phyloP scores from a whole-genome alignment of 1,140 invertebrate species.

The Apis dorsata region DNA sequence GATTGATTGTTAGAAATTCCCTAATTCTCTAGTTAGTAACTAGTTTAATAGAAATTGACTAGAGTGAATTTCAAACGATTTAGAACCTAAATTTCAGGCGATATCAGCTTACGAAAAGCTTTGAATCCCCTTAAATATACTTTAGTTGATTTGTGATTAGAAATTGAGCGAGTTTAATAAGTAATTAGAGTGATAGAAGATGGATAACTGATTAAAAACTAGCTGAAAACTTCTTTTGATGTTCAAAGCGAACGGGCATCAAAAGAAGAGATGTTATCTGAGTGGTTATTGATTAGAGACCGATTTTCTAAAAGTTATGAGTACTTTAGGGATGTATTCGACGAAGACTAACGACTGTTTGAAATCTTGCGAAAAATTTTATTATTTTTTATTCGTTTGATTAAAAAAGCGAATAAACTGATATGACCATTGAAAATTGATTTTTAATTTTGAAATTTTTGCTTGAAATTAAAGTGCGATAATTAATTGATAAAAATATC shows the following conservation, averaged over 20 bases:
- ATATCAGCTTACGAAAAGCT: not conserved
- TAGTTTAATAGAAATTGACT: not conserved
- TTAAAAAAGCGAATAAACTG: no score
- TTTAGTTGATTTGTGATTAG: no score
- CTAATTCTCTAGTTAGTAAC: not conserved
- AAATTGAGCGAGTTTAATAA: no score
- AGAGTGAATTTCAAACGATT: not conserved
- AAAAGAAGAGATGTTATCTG: not conserved
- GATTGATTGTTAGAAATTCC: not conserved
- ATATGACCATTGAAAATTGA: not conserved
- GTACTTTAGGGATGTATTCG: not conserved
- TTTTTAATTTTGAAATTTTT: not conserved
- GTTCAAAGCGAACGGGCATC: no score
- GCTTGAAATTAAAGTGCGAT: not conserved
- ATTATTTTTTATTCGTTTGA: not conserved
- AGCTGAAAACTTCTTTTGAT: no score
- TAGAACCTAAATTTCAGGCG: no score
- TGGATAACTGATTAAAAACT: no score
- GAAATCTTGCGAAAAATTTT: no score
- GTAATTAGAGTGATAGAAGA: no score
- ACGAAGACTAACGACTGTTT: not conserved
- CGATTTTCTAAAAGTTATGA: conserved; percentile 10
- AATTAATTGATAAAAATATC: no score
- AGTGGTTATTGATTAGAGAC: conserved; percentile 19
- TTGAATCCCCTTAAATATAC: not conserved